phyloP scores from a whole-genome alignment of 2,113 vertebrate species.

The Periophthalmus modestus region DNA sequence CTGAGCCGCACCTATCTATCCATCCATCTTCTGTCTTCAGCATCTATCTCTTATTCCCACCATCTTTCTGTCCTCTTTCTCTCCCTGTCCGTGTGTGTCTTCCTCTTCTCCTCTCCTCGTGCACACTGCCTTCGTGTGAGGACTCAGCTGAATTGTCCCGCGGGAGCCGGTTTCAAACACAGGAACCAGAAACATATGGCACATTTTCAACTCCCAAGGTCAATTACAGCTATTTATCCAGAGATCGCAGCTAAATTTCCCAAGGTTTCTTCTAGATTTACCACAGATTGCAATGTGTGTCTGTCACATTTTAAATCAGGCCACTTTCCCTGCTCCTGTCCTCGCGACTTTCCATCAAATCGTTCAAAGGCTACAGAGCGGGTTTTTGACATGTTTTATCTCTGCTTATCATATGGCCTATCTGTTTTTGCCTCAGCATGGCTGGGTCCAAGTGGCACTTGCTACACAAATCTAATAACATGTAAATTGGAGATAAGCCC shows the following conservation, averaged over 20 bases:
- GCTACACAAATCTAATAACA: slow-evolving; percentile 81
- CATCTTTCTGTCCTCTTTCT: slow-evolving; percentile 39
- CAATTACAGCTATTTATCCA: slow-evolving; percentile 84
- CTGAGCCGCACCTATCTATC: slow-evolving; percentile 57
- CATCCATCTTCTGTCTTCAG: slow-evolving; percentile 62
- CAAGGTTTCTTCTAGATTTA: slow-evolving; percentile 78
- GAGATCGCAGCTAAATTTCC: slow-evolving; percentile 81
- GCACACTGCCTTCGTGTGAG: slow-evolving; percentile 58
- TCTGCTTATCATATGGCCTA: slow-evolving; percentile 70
- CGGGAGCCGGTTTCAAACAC: slow-evolving; percentile 81
- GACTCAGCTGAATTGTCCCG: slow-evolving; percentile 77
- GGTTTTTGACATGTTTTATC: slow-evolving; percentile 76
- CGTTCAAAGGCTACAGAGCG: slow-evolving; percentile 75
- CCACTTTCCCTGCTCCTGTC: slow-evolving; percentile 59
- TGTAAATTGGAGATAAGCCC: slow-evolving; percentile 83
- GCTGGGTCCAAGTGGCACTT: slow-evolving; percentile 65
- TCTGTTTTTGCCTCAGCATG: slow-evolving; percentile 55
- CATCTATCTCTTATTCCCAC: slow-evolving; percentile 49
- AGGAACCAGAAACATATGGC: slow-evolving; percentile 85
- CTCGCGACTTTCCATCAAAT: slow-evolving; percentile 72
- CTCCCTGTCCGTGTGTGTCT: slow-evolving; percentile 39
- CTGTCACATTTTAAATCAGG: slow-evolving; percentile 78
- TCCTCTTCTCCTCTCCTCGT: slow-evolving; percentile 49
- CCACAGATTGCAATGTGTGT: slow-evolving; percentile 74
- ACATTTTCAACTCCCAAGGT: slow-evolving; percentile 84